Conservation (phyloP, 1,140 invertebrate species). For the Trialeurodes vaporariorum region DNA sequence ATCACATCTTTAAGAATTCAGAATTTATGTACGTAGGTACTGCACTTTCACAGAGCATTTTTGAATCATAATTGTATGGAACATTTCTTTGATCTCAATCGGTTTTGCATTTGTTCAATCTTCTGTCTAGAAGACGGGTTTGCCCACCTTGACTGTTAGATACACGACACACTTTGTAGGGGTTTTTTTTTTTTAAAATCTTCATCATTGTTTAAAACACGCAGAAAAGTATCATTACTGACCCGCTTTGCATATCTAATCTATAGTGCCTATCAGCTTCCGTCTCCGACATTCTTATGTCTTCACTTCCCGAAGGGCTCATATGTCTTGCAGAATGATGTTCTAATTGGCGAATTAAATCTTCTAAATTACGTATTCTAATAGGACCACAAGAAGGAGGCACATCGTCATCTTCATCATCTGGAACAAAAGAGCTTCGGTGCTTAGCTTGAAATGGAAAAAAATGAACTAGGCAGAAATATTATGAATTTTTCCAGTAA, state of each 20-base stretch:
- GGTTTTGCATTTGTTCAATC: too few species aligned
- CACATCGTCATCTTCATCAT: constrained; percentile 57
- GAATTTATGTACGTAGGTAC: too few species aligned
- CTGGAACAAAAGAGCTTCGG: background rate
- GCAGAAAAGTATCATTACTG: constrained; percentile 30
- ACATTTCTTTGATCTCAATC: too few species aligned
- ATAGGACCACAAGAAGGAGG: constrained; percentile 54
- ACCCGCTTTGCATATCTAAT: constrained; percentile 57
- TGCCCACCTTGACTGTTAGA: too few species aligned
- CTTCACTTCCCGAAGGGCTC: constrained; percentile 81
- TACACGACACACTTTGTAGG: background rate
- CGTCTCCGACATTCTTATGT: constrained; percentile 81
- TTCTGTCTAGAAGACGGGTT: too few species aligned
- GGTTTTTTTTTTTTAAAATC: background rate
- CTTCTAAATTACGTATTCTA: constrained; percentile 79
- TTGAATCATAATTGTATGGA: too few species aligned
- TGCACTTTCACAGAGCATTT: too few species aligned
- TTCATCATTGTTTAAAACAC: background rate
- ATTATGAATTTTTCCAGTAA: too few species aligned
- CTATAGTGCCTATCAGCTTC: constrained; percentile 80
- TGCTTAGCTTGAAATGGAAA: too few species aligned
- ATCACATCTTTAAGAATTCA: too few species aligned
- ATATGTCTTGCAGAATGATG: constrained; percentile 75
- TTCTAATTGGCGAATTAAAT: constrained; percentile 73
- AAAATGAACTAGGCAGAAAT: too few species aligned